Base-by-base conservation (phyloP, 2,797 vertebrate genomes). In the Chelon labrosus region DNA sequence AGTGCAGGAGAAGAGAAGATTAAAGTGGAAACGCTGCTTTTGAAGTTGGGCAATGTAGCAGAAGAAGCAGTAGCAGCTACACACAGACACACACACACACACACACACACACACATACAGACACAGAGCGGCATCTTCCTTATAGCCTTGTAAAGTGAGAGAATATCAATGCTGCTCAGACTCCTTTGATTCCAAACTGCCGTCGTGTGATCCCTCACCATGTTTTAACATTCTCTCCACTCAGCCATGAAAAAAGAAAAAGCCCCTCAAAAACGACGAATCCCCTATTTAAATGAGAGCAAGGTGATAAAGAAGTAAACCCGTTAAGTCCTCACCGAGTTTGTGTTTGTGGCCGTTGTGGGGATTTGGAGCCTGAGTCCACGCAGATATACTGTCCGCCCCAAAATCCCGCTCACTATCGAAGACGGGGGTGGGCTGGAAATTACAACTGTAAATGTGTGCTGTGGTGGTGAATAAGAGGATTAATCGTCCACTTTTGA, bases 1-100 rank as follows among this genome's bases (percentile, higher is more conserved):
- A 89, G 85, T 87, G 90, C 83, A 86, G 89, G 80, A 90, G 81
- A 79, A 71, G 77, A 83, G 85, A 89, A 93, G 92, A 94, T 93
- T 92, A 93, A 94, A 94, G 89, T 81, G 69, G 68, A 91, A 71
- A 67, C 69, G 20, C 65, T 65, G 84, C 86, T 87, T 92, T 94
- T 94, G 91, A 93, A 93, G 91, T 92, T 93, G 67, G 84, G 80
- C 79, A 73, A 73, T 76, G 63, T 82, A 73, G 79, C 82, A 85
- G 82, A 81, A 71, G 77, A 70, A 68, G 75, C 74, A 63, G 61
- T 70, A 68, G 75, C 74, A 60, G 61, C 44, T 42, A 49, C 58
- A 68, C 61, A 49, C 73, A 59, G 35, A 2, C 64, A 58, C 50
- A 72, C 44, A 56, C 59, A 68, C 53, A 68, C 52, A 46, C 68